Evolutionary conservation across 1,140 invertebrate species (phyloP).

Genomic region (Campoletis sonorensis): DNA sequence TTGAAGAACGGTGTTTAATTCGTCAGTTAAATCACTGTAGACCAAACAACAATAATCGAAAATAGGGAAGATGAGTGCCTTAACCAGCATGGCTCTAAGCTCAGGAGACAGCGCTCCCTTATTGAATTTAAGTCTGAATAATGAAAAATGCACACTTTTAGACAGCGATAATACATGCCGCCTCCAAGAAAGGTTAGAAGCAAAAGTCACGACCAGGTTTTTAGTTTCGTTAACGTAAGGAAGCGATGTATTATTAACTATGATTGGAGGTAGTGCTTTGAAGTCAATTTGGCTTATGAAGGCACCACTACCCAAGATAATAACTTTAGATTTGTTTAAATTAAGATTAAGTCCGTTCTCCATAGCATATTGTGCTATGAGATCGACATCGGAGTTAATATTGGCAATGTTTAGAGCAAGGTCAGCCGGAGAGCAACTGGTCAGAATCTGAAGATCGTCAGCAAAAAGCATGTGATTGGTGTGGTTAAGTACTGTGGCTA

Average conservation of each 20-base stretch:
- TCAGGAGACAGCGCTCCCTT: too few species aligned
- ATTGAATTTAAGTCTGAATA: too few species aligned
- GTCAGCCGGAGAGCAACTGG: neutral
- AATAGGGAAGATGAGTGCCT: too few species aligned
- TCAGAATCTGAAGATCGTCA: conserved; percentile 38
- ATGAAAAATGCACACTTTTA: too few species aligned
- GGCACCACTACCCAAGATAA: neutral
- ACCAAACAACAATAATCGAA: too few species aligned
- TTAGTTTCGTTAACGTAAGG: neutral
- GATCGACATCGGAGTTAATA: neutral
- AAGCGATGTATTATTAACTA: neutral
- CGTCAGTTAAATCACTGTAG: too few species aligned
- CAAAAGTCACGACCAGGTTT: too few species aligned
- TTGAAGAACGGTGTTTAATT: too few species aligned
- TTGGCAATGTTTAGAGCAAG: neutral
- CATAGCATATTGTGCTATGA: neutral
- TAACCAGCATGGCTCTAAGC: too few species aligned
- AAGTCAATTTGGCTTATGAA: neutral
- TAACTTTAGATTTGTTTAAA: conserved; percentile 4
- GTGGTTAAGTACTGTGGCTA: neutral
- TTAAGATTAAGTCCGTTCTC: conserved; percentile 25
- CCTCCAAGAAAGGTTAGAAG: too few species aligned
- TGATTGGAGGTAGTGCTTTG: neutral
- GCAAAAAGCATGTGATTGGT: neutral
- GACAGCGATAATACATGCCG: too few species aligned